A percentile compares a stretch with the other conserved stretches of the same genome.
These are phyloP conservation scores for Electrona antarctica DNA, from an alignment of 2,113 vertebrate genomes.

Conservation along the genomic window DNA sequence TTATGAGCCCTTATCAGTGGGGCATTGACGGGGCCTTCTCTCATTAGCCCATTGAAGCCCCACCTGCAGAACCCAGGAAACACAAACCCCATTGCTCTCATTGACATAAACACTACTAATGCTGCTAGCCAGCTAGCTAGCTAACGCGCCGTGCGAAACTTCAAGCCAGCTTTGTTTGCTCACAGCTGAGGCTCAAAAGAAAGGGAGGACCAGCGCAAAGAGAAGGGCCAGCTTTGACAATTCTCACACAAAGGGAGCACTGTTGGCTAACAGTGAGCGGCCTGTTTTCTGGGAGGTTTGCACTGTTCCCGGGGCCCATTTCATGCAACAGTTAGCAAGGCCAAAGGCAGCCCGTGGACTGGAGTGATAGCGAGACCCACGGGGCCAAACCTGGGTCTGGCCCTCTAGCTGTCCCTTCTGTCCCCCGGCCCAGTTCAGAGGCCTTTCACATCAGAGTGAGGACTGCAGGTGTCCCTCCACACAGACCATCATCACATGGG, in stretches of 20 bases:
- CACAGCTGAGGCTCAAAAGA: constrained; percentile 67
- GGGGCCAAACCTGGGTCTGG: constrained; percentile 69
- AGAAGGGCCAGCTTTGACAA: constrained; percentile 78
- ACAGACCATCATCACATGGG: constrained; percentile 64
- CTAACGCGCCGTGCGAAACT: constrained; percentile 63
- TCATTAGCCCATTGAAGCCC: constrained; percentile 57
- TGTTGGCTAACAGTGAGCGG: constrained; percentile 87
- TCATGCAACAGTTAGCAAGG: constrained; percentile 87
- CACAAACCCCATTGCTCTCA: constrained; percentile 60
- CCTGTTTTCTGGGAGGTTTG: constrained; percentile 79
- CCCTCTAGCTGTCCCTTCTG: constrained; percentile 48
- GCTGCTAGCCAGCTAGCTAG: constrained; percentile 64
- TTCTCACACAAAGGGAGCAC: constrained; percentile 84
- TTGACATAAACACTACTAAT: constrained; percentile 57
- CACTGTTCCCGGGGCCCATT: constrained; percentile 82
- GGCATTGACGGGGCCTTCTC: constrained; percentile 37
- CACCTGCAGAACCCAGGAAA: constrained; percentile 65
- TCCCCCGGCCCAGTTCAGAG: constrained; percentile 66
- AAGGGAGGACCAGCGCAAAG: constrained; percentile 72
- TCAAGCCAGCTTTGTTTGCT: constrained; percentile 76
- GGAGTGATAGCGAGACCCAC: constrained; percentile 80
- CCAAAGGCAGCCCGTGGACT: constrained; percentile 83
- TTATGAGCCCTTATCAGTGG: constrained; percentile 39
- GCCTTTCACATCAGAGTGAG: constrained; percentile 74
- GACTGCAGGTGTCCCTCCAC: constrained; percentile 71